These are phyloP conservation scores for Gopherus evgoodei DNA, from an alignment of 2,113 vertebrate species.

Conservation along the genomic window DNA sequence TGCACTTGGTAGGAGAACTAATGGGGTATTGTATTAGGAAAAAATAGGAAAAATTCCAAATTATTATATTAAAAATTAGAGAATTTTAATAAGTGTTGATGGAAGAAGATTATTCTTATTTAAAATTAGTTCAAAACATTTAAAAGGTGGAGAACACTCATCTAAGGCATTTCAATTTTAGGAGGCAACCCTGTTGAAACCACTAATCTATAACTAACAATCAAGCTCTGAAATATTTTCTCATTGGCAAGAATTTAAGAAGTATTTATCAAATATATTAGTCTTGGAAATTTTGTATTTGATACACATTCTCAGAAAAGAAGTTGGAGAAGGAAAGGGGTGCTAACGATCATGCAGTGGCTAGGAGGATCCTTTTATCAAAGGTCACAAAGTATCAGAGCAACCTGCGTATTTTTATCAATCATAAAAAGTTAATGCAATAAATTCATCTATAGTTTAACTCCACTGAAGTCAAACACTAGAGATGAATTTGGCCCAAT, in stretches of 20 bases:
- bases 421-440: background rate
- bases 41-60: background rate
- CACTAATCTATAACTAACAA: background rate
- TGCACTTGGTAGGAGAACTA: background rate
- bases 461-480: background rate
- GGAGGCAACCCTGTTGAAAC: background rate
- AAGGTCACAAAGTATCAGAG: background rate
- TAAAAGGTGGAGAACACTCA: background rate
- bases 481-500: background rate
- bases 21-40: background rate
- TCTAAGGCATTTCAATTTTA: background rate
- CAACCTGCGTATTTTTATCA: background rate
- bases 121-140: background rate
- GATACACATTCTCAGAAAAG: background rate
- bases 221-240: background rate
- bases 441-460: background rate
- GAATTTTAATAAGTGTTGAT: background rate
- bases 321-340: background rate
- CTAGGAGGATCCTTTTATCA: background rate
- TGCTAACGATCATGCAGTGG: background rate
- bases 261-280: background rate
- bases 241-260: background rate
- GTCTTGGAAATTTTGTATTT: background rate
- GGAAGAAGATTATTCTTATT: background rate
- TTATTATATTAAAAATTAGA: background rate